Percentiles rank a stretch among this genome's conserved stretches.
Conservation (phyloP, 2,113 vertebrate species). For the Triplophysa dalaica region DNA sequence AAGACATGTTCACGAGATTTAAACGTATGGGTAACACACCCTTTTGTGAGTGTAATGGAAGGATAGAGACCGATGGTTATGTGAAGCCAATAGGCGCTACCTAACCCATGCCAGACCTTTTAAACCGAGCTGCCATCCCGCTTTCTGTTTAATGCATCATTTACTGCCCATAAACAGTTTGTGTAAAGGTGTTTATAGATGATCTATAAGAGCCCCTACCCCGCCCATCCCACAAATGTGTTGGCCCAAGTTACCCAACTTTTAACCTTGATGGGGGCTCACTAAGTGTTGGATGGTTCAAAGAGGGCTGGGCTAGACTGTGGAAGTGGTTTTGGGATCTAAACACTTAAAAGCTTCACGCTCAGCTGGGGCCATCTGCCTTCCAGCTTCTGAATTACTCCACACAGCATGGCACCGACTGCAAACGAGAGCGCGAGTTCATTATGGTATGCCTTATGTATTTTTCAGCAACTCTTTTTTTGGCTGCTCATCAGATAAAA, state of each 20-base stretch:
- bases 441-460: constrained; percentile 30
- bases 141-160: constrained; percentile 69
- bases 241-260: constrained; percentile 60
- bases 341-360: constrained; percentile 47
- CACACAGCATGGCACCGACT: constrained; percentile 37
- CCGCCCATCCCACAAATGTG: constrained; percentile 47
- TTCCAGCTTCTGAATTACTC: constrained; percentile 42
- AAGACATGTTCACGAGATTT: constrained; percentile 27
- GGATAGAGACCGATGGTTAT: constrained; percentile 31
- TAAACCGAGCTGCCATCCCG: constrained; percentile 59
- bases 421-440: constrained; percentile 40
- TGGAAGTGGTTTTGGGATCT: constrained; percentile 48
- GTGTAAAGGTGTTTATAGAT: constrained; percentile 69
- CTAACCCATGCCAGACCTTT: constrained; percentile 51
- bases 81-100: constrained; percentile 47
- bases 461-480: constrained; percentile 20
- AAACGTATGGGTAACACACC: neutral
- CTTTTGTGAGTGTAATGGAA: neutral
- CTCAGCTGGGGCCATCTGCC: constrained; percentile 42
- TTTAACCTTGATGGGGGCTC: constrained; percentile 52
- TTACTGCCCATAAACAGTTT: constrained; percentile 70
- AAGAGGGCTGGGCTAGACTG: constrained; percentile 45
- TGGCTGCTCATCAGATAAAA: constrained; percentile 48
- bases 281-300: constrained; percentile 45
- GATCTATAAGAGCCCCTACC: constrained; percentile 58